Evolutionary conservation across 2,888 invertebrate species (phyloP), one percentile per base, ranked within the genome.

Genomic region (Cyrtodaria siliqua): DNA sequence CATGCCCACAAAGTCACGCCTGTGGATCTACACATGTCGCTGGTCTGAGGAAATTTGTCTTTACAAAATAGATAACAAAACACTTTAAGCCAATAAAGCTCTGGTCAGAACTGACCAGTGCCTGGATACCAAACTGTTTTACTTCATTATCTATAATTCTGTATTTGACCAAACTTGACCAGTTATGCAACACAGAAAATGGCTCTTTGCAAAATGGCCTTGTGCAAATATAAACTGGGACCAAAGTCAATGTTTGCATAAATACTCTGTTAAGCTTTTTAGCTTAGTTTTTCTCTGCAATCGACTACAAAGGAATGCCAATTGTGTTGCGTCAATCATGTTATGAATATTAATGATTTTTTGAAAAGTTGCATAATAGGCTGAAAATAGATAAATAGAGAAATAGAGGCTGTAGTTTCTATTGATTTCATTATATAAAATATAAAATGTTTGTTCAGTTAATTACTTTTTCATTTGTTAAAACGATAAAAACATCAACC

Each of bases 41-140:
- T n/a, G n/a, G n/a, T n/a, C n/a, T n/a, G n/a, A n/a, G n/a, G n/a
- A n/a, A n/a, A n/a, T n/a, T n/a, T n/a, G n/a, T n/a, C n/a, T n/a
- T n/a, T n/a, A n/a, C n/a, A 55, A 70, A 62, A 50, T 40, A 56
- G 70, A 70, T 68, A 77, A 77, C 72, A 77, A 77, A 77, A 77
- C 72, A 77, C 77, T 77, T 77, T 60, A 77, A 77, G 59, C 68
- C 55, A 68, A 77, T 68, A 72, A 53, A 42, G 26, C 18, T 29
- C 23, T 72, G 71, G 67, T 77, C 68, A 67, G 57, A 23, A 38
- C 60, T 59, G 52, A 40, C 42, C 26, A 63, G 9, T 69, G 69
- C 79, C 33, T 79, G 16, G 79, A 61, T 63, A 79, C 79, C 66
- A 52, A 75, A 66, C 79, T 75, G 79, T 79, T 79, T 79, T 79